Base-by-base conservation (phyloP, 2,888 invertebrate species). In the Drosophila mercatorum region DNA sequence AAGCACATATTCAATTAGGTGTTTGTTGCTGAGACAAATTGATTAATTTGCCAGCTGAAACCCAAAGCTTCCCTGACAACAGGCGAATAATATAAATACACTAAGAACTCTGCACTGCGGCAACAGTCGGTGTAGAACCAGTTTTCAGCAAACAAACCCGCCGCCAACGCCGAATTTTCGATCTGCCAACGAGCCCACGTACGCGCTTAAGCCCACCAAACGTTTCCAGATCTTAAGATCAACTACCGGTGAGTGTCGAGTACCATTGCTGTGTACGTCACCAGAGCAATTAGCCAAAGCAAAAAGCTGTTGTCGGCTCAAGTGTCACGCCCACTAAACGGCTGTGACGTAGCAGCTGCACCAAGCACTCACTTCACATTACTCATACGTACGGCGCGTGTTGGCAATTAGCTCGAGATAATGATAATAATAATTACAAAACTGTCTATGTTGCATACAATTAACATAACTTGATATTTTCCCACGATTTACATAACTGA, bases 71-170 rank as follows among this genome's bases (percentile, higher is more conserved):
- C 61, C 60, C 65, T 65, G 71, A 56, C 68, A 72, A 56, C 51
- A 28, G 71, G 8, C 65, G 40, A 57, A 41, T 44, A 59, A 69
- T 83, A 86, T 86, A 86, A 86, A 86, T 82, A 88, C 85, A 67
- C 63, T 71, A 86, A 86, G 89, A 86, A 82, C 75, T 85, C 83
- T 87, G 78, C 78, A 78, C 60, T 75, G 51, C 55, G 70, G 59
- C 67, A 73, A 65, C 62, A 88, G 86, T 83, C 60, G 46, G 44
- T 64, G 57, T 66, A 77, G 59, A 86, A 86, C 86, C 76, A 78
- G 89, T 86, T 86, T 81, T 71, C 73, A 70, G 76, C 89, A 82
- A 89, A 88, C 86, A 89, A 78, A 80, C 68, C 60, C 65, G 59
- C 56, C 63, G 63, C 46, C 68, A 72, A 60, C 66, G 47, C 11